Conservation (phyloP, 2,797 vertebrate genomes). For the Forpus xanthops region DNA sequence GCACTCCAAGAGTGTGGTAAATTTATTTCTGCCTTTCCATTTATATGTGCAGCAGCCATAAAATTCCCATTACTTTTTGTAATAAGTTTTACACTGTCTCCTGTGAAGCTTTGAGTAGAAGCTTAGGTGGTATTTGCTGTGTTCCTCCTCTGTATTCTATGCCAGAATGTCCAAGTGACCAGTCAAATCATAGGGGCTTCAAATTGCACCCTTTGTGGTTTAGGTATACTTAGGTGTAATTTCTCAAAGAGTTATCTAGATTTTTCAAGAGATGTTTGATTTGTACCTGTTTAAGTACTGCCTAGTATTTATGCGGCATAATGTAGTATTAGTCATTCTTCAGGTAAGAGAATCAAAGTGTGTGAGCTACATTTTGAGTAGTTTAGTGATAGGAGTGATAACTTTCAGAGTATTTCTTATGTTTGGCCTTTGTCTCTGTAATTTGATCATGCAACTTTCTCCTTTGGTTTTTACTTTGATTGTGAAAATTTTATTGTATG, state of each 20-base stretch:
- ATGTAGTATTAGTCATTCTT: background rate
- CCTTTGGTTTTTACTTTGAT: background rate
- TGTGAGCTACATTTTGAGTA: background rate
- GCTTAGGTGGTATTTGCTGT: slow-evolving; percentile 36
- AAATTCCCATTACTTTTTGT: slow-evolving; percentile 71
- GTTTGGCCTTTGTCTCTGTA: background rate
- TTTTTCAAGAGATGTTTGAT: background rate
- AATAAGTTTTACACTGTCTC: slow-evolving; percentile 65
- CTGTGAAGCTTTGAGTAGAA: slow-evolving; percentile 55
- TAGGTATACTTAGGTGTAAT: background rate
- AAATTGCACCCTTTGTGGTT: background rate
- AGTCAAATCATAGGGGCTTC: background rate
- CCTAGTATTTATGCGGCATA: background rate
- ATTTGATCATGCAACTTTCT: background rate
- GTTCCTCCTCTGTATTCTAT: background rate
- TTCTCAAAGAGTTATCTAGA: background rate
- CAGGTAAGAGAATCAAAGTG: background rate
- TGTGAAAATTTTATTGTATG: background rate
- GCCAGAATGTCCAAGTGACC: background rate
- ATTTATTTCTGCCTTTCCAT: slow-evolving; percentile 15
- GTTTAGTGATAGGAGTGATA: background rate
- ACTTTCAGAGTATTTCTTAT: background rate
- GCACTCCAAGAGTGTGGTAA: slow-evolving; percentile 28
- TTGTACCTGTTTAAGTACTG: background rate
- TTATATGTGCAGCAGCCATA: slow-evolving; percentile 58